Evolutionary conservation across 2,113 vertebrate species (phyloP), one percentile per base, ranked within the genome.

Genomic region (Phoenicopterus ruber): DNA sequence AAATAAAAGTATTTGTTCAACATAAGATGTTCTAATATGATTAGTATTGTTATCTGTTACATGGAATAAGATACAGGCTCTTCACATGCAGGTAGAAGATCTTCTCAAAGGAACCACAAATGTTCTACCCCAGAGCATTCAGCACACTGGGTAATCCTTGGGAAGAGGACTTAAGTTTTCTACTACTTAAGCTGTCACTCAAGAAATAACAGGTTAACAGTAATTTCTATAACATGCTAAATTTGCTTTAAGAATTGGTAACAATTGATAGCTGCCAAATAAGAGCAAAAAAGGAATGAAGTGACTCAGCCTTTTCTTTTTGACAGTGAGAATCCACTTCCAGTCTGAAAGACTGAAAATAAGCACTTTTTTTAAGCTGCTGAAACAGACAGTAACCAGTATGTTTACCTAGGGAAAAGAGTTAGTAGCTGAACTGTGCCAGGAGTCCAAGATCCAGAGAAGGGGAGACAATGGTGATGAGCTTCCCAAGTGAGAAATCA

Each of bases 1-100:
- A 98, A 95, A 97, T 97, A 97, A 94, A 97, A 88, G 63, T 94
- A 94, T 88, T 91, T 96, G 91, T 95, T 96, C 73, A 87, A 79
- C 47, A 34, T 59, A 74, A 72, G 31, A 7, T 76, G 65, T 91
- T 95, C 71, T 31, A 59, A n/a, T 38, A 67, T 34, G 32, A 62
- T 55, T 31, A 26, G 20, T 61, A 10, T 26, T 82, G 9, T 62
- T 76, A 11, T 17, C 77, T 70, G 36, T 78, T 73, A 69, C 22
- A 17, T 29, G 13, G 63, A 85, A 8, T 62, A 77, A 82, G 58
- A 49, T 18, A 61, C 3, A 62, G 57, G 26, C n/a, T 90, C 50
- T 92, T 78, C 26, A 17, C 1, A 0, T 49, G 46, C 72, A 66
- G 46, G 57, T 25, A 46, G 44, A 44, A 40, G 12, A 50, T 17